Evolutionary conservation across 2,797 vertebrate genomes (phyloP).

Genomic region (Apodemus agrarius): DNA sequence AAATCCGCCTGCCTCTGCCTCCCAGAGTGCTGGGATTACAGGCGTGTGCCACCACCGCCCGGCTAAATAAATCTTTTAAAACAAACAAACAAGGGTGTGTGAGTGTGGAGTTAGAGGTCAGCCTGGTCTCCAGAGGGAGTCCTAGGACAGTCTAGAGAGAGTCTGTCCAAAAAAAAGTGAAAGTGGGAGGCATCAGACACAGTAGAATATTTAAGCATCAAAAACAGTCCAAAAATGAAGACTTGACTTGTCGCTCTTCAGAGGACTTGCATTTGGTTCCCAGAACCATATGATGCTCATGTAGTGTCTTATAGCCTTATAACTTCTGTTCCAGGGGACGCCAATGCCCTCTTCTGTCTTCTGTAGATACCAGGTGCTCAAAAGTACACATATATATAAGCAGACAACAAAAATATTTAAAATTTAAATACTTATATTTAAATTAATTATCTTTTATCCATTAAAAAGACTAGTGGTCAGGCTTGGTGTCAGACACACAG

Average conservation of each 20-base stretch:
- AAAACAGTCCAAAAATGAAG: background rate
- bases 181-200: background rate
- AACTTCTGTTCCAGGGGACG: background rate
- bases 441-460: background rate
- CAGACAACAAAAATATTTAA: background rate
- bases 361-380: background rate
- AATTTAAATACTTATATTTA: background rate
- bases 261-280: background rate
- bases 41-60: too few species aligned
- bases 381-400: background rate
- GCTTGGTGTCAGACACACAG: background rate
- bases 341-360: background rate
- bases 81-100: too few species aligned
- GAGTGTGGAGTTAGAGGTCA: background rate
- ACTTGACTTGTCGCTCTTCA: background rate
- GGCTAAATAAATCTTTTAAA: too few species aligned
- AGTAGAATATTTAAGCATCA: slow-evolving; percentile 57
- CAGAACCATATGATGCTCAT: background rate
- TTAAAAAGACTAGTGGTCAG: background rate
- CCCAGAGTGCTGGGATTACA: too few species aligned
- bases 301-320: background rate
- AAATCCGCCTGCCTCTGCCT: too few species aligned
- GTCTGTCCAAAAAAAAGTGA: background rate
- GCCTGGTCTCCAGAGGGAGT: background rate
- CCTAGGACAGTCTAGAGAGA: too few species aligned